Evolutionary conservation across 2,113 vertebrate genomes (phyloP).

Genomic region (Drymodes brunneopygia): DNA sequence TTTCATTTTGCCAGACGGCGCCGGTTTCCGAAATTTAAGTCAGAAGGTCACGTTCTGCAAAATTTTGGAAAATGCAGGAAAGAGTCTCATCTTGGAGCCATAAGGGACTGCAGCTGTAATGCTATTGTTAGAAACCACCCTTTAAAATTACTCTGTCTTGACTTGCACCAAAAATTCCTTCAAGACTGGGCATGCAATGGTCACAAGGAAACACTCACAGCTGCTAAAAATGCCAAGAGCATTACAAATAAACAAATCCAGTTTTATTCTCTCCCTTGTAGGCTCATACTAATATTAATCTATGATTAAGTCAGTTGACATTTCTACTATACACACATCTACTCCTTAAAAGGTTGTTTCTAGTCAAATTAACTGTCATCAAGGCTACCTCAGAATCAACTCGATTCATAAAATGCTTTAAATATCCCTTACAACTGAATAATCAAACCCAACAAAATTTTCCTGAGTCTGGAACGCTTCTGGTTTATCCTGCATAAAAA

Average conservation of each 20-base stretch:
- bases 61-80: neutral
- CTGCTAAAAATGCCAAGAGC: conserved; percentile 60
- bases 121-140: conserved; percentile 8
- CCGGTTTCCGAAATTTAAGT: neutral
- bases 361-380: neutral
- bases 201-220: conserved; percentile 36
- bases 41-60: neutral
- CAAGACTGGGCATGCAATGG: conserved; percentile 36
- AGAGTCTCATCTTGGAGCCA: neutral
- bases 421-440: neutral
- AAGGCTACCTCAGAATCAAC: neutral
- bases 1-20: neutral
- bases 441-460: neutral
- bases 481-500: neutral
- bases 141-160: conserved; percentile 33
- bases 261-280: neutral
- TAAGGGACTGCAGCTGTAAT: neutral
- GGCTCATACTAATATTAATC: conserved; percentile 15
- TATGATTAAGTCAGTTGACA: neutral
- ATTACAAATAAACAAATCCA: conserved; percentile 40
- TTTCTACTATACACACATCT: neutral
- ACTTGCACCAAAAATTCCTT: conserved; percentile 51
- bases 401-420: neutral
- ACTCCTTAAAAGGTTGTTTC: neutral
- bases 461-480: neutral